These are phyloP conservation scores for Gallinago stenura DNA, from an alignment of 2,797 vertebrate genomes.

Conservation along the genomic window DNA sequence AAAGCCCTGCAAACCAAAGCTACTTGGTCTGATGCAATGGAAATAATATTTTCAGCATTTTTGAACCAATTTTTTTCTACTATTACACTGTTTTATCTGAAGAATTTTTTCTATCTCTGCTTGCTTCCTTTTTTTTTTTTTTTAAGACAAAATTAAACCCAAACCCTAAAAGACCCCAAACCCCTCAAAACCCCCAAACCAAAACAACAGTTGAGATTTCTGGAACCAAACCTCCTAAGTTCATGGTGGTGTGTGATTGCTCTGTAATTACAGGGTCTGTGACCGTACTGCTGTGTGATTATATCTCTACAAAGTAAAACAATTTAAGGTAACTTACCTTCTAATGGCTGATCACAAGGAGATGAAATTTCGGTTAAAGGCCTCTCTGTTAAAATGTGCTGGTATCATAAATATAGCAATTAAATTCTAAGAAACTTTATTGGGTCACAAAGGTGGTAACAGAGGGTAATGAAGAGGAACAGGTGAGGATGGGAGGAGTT, in stretches of 20 bases:
- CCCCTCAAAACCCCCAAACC: background rate
- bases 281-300: background rate
- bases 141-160: too few species aligned
- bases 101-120: background rate
- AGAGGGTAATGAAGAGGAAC: background rate
- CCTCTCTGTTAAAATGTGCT: background rate
- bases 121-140: background rate
- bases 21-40: background rate
- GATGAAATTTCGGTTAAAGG: background rate
- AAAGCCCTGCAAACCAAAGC: background rate
- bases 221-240: background rate
- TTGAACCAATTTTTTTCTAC: background rate
- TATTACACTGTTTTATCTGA: background rate
- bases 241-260: background rate
- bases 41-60: fast-evolving
- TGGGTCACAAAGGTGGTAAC: background rate
- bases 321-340: background rate
- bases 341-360: background rate
- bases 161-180: background rate
- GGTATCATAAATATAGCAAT: background rate
- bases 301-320: background rate
- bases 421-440: background rate
- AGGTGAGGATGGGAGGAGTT: background rate
- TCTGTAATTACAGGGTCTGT: background rate
- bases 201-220: background rate